A percentile compares a stretch with the other conserved stretches of the same genome.
Conservation (phyloP, 1,140 invertebrate genomes). For the Drosophila burlai region DNA sequence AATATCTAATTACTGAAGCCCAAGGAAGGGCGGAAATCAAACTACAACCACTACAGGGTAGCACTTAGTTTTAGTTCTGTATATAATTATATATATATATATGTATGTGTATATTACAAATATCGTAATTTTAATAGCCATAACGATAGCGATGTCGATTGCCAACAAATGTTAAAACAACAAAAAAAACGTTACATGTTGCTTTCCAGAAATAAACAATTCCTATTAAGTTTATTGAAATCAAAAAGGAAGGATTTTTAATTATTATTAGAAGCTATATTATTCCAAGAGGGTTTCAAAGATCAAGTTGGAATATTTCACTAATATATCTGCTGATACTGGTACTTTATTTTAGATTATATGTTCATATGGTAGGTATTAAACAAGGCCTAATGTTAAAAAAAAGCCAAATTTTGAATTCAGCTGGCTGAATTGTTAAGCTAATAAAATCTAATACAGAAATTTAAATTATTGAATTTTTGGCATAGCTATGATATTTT, state of each 20-base stretch:
- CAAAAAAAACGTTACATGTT: conserved; percentile 34
- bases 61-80: conserved; percentile 26
- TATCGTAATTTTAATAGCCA: conserved; percentile 18
- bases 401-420: too few relatives aligned
- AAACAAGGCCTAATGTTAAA: too few relatives aligned
- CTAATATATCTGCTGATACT: not conserved
- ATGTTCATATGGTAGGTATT: too few relatives aligned
- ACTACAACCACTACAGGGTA: conserved; percentile 40
- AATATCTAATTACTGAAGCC: conserved; percentile 19
- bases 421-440: too few relatives aligned
- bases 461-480: too few relatives aligned
- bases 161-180: conserved; percentile 21
- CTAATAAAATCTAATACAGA: too few relatives aligned
- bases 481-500: too few relatives aligned
- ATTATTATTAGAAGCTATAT: not conserved
- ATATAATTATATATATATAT: conserved; percentile 16
- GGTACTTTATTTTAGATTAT: not conserved
- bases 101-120: conserved; percentile 32
- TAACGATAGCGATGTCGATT: conserved; percentile 35
- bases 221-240: conserved; percentile 62
- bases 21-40: conserved; percentile 38
- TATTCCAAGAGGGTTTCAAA: not conserved
- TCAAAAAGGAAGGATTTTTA: not conserved
- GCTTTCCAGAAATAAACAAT: conserved; percentile 74
- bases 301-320: too few relatives aligned